phyloP scores from a whole-genome alignment of 2,113 vertebrate species.

The Rhizomys pruinosus region DNA sequence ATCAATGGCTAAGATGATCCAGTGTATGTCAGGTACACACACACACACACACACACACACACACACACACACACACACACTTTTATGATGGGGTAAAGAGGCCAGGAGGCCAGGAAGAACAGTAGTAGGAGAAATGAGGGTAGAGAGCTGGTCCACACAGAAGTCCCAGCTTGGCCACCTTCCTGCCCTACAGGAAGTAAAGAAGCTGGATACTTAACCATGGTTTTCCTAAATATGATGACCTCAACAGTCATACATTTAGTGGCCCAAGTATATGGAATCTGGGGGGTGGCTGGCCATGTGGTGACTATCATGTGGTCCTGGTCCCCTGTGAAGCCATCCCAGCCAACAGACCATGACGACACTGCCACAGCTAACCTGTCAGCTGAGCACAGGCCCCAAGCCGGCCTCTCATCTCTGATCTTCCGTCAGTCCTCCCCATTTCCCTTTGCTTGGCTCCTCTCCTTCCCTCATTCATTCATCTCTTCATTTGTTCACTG shows the following conservation, averaged over 20 bases:
- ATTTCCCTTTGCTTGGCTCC: neutral
- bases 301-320: neutral
- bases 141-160: fast-evolving
- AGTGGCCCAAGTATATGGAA: neutral
- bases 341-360: fast-evolving
- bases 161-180: neutral
- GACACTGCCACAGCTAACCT: neutral
- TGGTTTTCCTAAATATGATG: neutral
- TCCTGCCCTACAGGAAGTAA: neutral
- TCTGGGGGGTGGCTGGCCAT: neutral
- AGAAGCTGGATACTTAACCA: neutral
- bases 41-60: neutral
- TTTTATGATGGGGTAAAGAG: neutral
- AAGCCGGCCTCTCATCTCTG: neutral
- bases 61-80: neutral
- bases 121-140: neutral
- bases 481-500: constrained; percentile 30
- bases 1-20: neutral
- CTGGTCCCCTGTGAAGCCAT: neutral
- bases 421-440: neutral
- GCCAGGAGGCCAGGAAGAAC: no score
- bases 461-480: neutral
- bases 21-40: neutral
- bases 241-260: neutral
- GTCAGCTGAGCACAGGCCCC: neutral